A percentile compares a stretch with the other conserved stretches of the same genome.
These are phyloP conservation scores for Scalopus aquaticus DNA, from an alignment of 2,113 vertebrate genomes.

Conservation along the genomic window DNA sequence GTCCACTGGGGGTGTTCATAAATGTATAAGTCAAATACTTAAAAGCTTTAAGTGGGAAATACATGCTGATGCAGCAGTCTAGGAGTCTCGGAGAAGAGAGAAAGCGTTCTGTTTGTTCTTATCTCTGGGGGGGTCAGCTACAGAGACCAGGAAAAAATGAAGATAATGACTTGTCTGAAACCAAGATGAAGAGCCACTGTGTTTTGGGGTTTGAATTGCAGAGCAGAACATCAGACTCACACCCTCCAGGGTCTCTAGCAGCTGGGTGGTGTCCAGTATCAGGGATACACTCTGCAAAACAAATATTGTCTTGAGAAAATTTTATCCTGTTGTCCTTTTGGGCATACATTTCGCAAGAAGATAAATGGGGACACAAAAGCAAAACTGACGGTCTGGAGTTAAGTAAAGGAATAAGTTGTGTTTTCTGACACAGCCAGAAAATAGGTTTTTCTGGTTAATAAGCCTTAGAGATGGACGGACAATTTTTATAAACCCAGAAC, in stretches of 20 bases:
- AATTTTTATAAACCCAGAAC: background rate
- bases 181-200: slow-evolving; percentile 55
- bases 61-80: slow-evolving; percentile 65
- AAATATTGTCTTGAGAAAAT: slow-evolving; percentile 59
- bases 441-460: background rate
- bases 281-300: slow-evolving; percentile 49
- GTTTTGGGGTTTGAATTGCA: slow-evolving; percentile 34
- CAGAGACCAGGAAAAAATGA: slow-evolving; percentile 28
- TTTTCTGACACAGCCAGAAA: background rate
- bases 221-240: background rate
- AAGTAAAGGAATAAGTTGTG: background rate
- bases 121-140: background rate
- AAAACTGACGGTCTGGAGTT: slow-evolving; percentile 21
- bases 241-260: slow-evolving; percentile 8
- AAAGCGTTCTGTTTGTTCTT: slow-evolving; percentile 48
- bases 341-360: slow-evolving; percentile 56
- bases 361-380: slow-evolving; percentile 40
- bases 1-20: slow-evolving; percentile 66
- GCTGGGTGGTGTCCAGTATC: slow-evolving; percentile 41
- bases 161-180: slow-evolving; percentile 18
- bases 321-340: slow-evolving; percentile 18
- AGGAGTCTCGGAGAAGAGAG: slow-evolving; percentile 44
- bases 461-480: background rate
- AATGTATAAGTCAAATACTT: slow-evolving; percentile 66
- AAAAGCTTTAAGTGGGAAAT: slow-evolving; percentile 77